Conservation (phyloP, 1,140 invertebrate genomes). For the Hyles euphorbiae region DNA sequence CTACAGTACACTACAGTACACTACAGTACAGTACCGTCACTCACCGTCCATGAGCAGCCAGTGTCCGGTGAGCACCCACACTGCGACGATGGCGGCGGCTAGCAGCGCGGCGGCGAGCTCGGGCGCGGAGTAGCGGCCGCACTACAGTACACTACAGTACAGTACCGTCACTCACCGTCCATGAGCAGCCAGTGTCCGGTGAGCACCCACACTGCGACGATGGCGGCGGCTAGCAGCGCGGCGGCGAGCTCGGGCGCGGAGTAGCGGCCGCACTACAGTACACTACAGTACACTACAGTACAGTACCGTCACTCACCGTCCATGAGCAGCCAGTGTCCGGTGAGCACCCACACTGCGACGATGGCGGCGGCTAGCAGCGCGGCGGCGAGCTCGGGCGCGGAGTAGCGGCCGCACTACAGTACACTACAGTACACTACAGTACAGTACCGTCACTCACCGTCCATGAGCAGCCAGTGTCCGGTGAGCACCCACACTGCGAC, state of each 20-base stretch:
- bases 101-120: conserved; percentile 95
- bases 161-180: conserved; percentile 82
- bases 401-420: conserved; percentile 89
- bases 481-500: conserved; percentile 98
- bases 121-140: conserved; percentile 95
- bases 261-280: conserved; percentile 95
- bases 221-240: conserved; percentile 92
- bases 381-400: conserved; percentile 94
- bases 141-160: conserved; percentile 42
- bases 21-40: neutral
- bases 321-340: conserved; percentile 98
- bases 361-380: conserved; percentile 94
- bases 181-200: conserved; percentile 98
- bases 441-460: conserved; percentile 78
- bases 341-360: conserved; percentile 97
- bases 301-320: conserved; percentile 80
- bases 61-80: conserved; percentile 97
- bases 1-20: too few relatives aligned
- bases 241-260: conserved; percentile 95
- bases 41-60: conserved; percentile 98
- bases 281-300: neutral
- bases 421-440: neutral
- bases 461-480: conserved; percentile 98
- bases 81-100: conserved; percentile 94
- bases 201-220: conserved; percentile 97